Evolutionary conservation across 1,140 invertebrate species (phyloP).

Genomic region (Mercenaria mercenaria): DNA sequence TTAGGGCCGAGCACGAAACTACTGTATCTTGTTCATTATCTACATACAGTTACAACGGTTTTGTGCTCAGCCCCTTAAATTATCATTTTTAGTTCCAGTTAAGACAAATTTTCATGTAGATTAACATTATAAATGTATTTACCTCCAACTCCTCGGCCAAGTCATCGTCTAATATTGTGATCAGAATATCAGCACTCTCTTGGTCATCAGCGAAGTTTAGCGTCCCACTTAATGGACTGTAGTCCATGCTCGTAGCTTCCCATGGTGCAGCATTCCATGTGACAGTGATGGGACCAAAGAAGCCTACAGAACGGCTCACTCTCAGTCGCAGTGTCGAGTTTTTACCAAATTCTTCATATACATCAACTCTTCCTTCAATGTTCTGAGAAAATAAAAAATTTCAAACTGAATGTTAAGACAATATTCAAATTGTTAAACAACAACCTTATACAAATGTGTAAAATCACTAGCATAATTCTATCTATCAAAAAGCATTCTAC

Average conservation of each 20-base stretch:
- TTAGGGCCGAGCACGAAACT: too few species aligned
- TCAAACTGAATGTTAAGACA: neutral
- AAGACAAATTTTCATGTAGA: too few species aligned
- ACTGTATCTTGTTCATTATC: too few species aligned
- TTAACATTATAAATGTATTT: too few species aligned
- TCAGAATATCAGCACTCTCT: conserved; percentile 75
- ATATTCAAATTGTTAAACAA: too few species aligned
- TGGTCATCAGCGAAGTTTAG: conserved; percentile 77
- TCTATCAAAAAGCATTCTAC: too few species aligned
- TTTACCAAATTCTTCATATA: conserved; percentile 81
- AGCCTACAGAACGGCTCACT: conserved; percentile 76
- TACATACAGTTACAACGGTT: too few species aligned
- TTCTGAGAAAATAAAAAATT: conserved; percentile 79
- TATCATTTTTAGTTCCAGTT: too few species aligned
- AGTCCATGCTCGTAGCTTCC: conserved; percentile 79
- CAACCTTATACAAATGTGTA: neutral
- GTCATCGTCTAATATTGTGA: conserved; percentile 82
- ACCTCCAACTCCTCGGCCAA: conserved; percentile 82
- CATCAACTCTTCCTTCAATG: conserved; percentile 81
- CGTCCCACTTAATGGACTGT: conserved; percentile 78
- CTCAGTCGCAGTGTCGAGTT: conserved; percentile 76
- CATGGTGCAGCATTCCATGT: conserved; percentile 80
- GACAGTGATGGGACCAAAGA: conserved; percentile 79
- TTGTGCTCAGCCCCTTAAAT: too few species aligned
- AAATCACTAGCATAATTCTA: too few species aligned